phyloP scores from a whole-genome alignment of 1,140 invertebrate species.

The Cataglyphis hispanica region DNA sequence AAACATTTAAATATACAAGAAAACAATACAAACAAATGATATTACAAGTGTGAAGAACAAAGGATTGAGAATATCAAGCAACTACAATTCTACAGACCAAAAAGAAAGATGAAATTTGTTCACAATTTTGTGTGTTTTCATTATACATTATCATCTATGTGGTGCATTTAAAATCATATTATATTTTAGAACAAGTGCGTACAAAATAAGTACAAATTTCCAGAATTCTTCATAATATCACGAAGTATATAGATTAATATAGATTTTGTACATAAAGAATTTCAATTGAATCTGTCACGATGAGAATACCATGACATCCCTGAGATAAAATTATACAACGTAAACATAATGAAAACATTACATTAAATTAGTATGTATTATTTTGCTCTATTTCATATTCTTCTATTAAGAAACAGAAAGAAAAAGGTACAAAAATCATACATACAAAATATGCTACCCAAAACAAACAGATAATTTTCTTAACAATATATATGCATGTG shows the following conservation, averaged over 20 bases:
- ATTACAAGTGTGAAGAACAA: slow-evolving; percentile 2
- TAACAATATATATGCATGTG: not conserved
- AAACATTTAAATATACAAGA: slow-evolving; percentile 52
- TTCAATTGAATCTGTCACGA: not conserved
- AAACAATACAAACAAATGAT: not conserved
- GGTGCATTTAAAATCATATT: not conserved
- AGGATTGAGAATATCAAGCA: not conserved
- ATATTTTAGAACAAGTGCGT: not conserved
- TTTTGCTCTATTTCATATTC: not conserved
- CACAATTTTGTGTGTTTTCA: not conserved
- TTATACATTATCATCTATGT: not conserved
- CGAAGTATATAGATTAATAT: not conserved
- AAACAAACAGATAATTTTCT: not conserved
- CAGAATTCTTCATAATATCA: not conserved
- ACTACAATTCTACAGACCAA: slow-evolving; percentile 4
- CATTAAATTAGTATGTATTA: not conserved
- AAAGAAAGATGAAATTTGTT: not conserved
- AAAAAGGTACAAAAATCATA: not conserved
- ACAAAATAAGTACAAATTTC: not conserved
- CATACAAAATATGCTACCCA: slow-evolving; percentile 2
- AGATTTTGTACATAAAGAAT: not conserved
- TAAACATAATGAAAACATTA: not conserved
- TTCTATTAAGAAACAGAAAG: not conserved
- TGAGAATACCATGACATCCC: not conserved
- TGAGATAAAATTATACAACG: not conserved